Evolutionary conservation across 2,113 vertebrate species (phyloP), one percentile per base, ranked within the genome.

Genomic region (Copsychus sechellarum): DNA sequence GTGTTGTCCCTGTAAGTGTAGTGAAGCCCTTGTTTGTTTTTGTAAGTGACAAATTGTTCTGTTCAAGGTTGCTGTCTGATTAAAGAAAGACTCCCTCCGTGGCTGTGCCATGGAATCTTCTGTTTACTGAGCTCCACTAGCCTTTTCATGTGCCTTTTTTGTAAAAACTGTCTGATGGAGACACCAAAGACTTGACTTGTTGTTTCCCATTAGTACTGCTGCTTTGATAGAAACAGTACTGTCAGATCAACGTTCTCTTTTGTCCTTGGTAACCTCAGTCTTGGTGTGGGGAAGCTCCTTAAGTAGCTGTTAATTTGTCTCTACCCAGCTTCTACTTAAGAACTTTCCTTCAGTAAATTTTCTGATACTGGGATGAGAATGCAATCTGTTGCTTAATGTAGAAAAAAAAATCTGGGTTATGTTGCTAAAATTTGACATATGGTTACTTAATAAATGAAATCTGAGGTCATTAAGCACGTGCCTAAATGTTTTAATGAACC

Each of bases 401-500:
- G 82, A 80, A 38, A 80, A 42, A 47, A 62, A 2, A 9, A 14
- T 9, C 12, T 86, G 85, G 76, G 79, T 92, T 95, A 54, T 81
- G 64, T 93, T 82, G 86, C 77, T 90, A 84, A 88, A 91, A 76
- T 79, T 43, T 83, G 80, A 93, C 69, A 0, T 79, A 56, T 11
- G 54, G 61, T 90, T 92, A 34, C 56, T 86, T 56, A 95, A 88
- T 95, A 92, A 96, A 94, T 91, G 36, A 81, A 94, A 86, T 81
- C 43, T 88, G 92, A 94, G 87, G 87, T 94, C 67, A 86, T 93
- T 90, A 79, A 97, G 86, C 72, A 73, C 12, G 76, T 93, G 91
- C 65, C 88, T 96, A 88, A 86, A 91, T 96, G 88, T 97, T 85
- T 85, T 86, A 82, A 73, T 91, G 61, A 88, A 91, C 91, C 76